Base-by-base conservation (phyloP, 2,113 vertebrate genomes). In the Ia io region DNA sequence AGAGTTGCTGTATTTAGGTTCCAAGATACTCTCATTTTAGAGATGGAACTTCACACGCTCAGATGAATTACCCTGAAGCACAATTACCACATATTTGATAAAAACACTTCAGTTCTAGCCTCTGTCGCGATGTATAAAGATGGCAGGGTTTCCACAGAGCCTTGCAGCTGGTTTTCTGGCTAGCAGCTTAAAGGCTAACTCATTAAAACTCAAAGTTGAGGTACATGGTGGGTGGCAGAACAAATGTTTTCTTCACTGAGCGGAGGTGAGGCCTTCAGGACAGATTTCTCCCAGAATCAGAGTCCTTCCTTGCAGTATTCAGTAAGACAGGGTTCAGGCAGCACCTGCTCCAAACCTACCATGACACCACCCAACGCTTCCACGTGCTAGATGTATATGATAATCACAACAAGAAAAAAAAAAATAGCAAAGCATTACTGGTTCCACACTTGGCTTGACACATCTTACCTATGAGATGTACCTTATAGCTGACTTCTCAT, bases 161-260 rank as follows among this genome's bases (percentile, higher is more conserved):
- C 10, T 63, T 47, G 65, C 6, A 13, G 79, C 51, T 93, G 89
- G 67, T 80, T 95, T 94, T 95, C 88, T 87, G 88, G 87, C 92
- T 95, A 63, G 74, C 86, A 95, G 59, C 84, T 91, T 90, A 84
- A 95, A 93, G 94, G 90, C 92, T 92, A 95, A 77, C 93, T 85
- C 85, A 92, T 95, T 96, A 92, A 96, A 92, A 97, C 96, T 92
- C 97, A 85, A 87, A 74, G 94, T 78, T 61, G 88, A 85, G 76
- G 77, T 71, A 53, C 44, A 61, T 42, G 59, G 97, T 93, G 94
- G 96, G 96, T 63, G 91, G 94, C 59, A 77, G 85, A 95, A 96
- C 97, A 96, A 97, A 96, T 96, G 96, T 90, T 95, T 90, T 90
- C 84, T 78, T 82, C 94, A 35, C 70, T 65, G 84, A 95, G 77